phyloP scores from a whole-genome alignment of 1,140 invertebrate species.

The Drosophila subobscura region DNA sequence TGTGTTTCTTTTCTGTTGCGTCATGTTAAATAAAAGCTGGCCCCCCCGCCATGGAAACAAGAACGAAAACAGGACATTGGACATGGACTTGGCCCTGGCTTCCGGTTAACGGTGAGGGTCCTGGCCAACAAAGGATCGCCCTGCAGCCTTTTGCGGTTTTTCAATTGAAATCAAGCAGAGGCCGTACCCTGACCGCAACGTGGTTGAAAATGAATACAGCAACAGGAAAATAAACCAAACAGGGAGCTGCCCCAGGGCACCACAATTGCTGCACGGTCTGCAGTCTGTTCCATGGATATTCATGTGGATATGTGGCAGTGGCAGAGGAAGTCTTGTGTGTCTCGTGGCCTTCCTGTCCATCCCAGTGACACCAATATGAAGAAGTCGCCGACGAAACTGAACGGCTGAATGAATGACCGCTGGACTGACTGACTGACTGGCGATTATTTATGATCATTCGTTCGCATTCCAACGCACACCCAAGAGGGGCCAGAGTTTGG shows the following conservation, averaged over 20 bases:
- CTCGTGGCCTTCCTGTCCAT: constrained; percentile 47
- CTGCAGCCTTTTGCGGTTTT: constrained; percentile 54
- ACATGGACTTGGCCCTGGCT: constrained; percentile 54
- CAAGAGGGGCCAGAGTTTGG: constrained; percentile 44
- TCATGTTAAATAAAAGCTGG: constrained; percentile 75
- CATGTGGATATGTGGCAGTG: neutral
- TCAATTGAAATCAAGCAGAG: constrained; percentile 44
- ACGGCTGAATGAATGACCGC: constrained; percentile 3
- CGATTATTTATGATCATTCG: constrained; percentile 49
- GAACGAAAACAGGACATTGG: constrained; percentile 57
- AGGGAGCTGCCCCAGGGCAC: constrained; percentile 32
- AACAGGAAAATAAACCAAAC: constrained; percentile 11
- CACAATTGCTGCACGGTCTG: constrained; percentile 22
- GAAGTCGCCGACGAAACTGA: constrained; percentile 30
- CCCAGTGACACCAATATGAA: constrained; percentile 46
- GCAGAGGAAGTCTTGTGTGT: constrained; percentile 28
- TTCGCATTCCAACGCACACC: constrained; percentile 34
- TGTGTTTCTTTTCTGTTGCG: constrained; percentile 63
- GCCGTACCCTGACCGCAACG: constrained; percentile 53
- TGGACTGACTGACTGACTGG: neutral
- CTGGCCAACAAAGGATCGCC: constrained; percentile 31
- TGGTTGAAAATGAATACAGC: constrained; percentile 42
- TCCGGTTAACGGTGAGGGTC: constrained; percentile 52
- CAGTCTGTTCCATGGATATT: constrained; percentile 1
- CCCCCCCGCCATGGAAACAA: constrained; percentile 31